A percentile compares a stretch with the other conserved stretches of the same genome.
Conservation (phyloP, 2,113 vertebrate genomes). For the Dendrocopos noguchii region DNA sequence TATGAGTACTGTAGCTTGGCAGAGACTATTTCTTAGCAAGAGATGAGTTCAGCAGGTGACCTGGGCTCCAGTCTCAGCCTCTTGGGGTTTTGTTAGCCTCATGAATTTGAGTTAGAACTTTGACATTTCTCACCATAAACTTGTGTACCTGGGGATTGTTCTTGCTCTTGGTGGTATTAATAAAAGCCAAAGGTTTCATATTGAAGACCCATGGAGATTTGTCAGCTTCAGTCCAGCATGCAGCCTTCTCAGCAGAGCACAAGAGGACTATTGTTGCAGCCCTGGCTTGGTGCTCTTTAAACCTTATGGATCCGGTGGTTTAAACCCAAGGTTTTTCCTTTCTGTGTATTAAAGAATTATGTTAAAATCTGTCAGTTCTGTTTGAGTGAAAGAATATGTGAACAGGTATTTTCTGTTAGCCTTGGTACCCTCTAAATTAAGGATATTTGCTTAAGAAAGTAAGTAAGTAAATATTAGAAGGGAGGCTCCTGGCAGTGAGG, state of each 20-base stretch:
- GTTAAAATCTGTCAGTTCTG: not conserved
- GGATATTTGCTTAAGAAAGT: not conserved
- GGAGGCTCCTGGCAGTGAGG: not conserved
- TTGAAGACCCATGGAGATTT: not conserved
- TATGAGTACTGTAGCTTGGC: not conserved
- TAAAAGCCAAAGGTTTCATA: not conserved
- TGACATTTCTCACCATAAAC: constrained; percentile 16
- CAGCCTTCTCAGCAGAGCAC: not conserved
- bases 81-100: not conserved
- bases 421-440: not conserved
- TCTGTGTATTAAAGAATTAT: not conserved
- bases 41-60: not conserved
- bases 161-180: constrained; percentile 7
- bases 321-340: not conserved
- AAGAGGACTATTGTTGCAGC: constrained; percentile 1
- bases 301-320: not conserved
- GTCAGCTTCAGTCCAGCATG: constrained; percentile 6
- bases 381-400: not conserved
- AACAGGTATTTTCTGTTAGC: not conserved
- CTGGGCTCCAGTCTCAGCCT: not conserved
- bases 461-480: not conserved
- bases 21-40: not conserved
- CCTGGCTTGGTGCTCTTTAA: not conserved
- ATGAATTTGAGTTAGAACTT: not conserved
- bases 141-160: not conserved